Evolutionary conservation across 2,113 vertebrate species (phyloP).

Genomic region (Coptodon rendalli): DNA sequence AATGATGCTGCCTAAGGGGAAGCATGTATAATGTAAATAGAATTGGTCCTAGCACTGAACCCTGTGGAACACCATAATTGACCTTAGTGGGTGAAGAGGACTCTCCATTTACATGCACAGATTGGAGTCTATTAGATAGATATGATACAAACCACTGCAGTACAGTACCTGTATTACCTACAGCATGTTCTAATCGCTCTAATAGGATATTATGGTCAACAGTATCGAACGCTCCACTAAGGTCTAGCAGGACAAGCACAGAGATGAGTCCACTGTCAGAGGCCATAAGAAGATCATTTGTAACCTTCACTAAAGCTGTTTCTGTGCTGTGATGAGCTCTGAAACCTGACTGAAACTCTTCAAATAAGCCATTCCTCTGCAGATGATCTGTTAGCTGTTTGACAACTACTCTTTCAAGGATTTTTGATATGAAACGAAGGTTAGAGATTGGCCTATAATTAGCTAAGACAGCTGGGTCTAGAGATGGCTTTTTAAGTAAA

Average conservation of each 20-base stretch:
- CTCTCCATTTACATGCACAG: too few species aligned
- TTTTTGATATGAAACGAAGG: background rate
- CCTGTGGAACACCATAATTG: too few species aligned
- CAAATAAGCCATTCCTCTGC: accelerated
- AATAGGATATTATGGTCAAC: too few species aligned
- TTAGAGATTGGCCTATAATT: background rate
- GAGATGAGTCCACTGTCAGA: background rate
- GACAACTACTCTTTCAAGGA: background rate
- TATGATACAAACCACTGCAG: too few species aligned
- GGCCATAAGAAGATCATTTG: background rate
- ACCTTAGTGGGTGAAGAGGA: too few species aligned
- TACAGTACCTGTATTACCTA: too few species aligned
- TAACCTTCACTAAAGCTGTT: background rate
- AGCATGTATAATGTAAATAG: background rate
- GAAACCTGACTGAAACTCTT: too few species aligned
- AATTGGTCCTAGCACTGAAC: background rate
- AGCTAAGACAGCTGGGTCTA: background rate
- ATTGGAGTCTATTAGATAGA: too few species aligned
- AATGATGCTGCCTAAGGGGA: accelerated
- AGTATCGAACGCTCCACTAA: accelerated
- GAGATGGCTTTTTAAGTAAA: background rate
- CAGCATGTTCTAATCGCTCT: too few species aligned
- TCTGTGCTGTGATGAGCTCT: too few species aligned
- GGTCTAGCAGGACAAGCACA: background rate
- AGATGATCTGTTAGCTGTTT: accelerated